Evolutionary conservation across 2,797 vertebrate species (phyloP).

Genomic region (Linurgus olivaceus): DNA sequence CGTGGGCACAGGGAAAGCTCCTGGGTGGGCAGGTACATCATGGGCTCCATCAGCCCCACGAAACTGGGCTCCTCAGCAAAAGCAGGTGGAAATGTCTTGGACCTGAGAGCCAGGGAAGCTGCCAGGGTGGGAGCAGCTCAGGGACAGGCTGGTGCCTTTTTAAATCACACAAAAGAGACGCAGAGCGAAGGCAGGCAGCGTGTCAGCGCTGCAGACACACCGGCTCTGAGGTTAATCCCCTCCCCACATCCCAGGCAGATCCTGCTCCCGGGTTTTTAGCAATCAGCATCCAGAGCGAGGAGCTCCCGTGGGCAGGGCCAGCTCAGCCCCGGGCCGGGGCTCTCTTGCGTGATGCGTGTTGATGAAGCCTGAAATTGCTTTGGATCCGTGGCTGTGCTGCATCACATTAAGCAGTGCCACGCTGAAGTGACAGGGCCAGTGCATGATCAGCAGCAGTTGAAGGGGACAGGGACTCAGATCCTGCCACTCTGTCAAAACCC

Average conservation of each 20-base stretch:
- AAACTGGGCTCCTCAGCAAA: background rate
- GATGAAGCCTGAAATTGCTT: constrained; percentile 27
- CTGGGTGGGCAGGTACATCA: background rate
- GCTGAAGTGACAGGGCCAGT: constrained; percentile 28
- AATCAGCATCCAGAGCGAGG: background rate
- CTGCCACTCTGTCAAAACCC: background rate
- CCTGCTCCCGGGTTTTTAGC: background rate
- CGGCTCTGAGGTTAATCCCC: background rate
- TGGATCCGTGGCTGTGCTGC: background rate
- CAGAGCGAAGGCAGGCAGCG: accelerated
- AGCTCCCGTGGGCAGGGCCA: background rate
- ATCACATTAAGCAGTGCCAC: background rate
- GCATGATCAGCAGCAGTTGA: background rate
- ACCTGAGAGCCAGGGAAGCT: background rate
- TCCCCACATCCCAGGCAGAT: accelerated
- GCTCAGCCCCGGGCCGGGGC: background rate
- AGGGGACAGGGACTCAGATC: background rate
- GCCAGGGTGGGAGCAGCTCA: background rate
- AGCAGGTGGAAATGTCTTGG: background rate
- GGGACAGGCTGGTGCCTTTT: background rate
- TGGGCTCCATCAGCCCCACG: background rate
- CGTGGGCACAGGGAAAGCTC: accelerated
- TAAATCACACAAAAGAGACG: background rate
- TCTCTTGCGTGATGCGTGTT: background rate
- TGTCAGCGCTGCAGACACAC: background rate